Base-by-base conservation (phyloP, 2,113 vertebrate species). In the Daboia siamensis region DNA sequence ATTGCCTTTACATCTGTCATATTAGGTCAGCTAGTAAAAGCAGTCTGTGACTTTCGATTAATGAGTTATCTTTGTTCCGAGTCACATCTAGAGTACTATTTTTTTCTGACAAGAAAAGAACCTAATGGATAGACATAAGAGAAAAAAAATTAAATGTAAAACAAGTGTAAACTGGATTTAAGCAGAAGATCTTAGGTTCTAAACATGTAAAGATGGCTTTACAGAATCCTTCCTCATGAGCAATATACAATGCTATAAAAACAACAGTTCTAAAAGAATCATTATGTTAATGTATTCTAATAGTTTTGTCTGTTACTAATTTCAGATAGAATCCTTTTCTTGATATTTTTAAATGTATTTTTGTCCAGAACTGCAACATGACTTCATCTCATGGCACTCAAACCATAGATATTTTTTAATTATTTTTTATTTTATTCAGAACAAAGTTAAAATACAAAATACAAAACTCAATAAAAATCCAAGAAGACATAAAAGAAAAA, bases 311-410 rank as follows among this genome's bases (percentile, higher is more conserved):
- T 90, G 20, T 29, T 61, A 55, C 44, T 93, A 48, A 93, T 26
- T 87, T 90, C 91, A 12, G 29, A 91, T 24, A 51, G 94, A 87
- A 85, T 89, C 87, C 44, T 93, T 59, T 86, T 86, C 4, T 21
- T n/a, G 15, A 59, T 59, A 74, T 46, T 10, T 88, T 39, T 46
- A n/a, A 61, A 90, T 29, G 12, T 69, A 29, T 0, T 13, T 90
- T 93, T 55, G 64, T 24, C 6, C 44, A 12, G 69, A 55, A 84
- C 46, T 91, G 12, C 59, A 93, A 90, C 29, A 69, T 91, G 91
- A 44, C 12, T 29, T n/a, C 23, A 17, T 87, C 91, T 59, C 86
- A 84, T 57, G 54, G 90, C 48, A 39, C 39, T 39, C 39, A 39
- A 39, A 39, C 39, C 39, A 21, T 57, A 8, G 7, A 3, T 7